Evolutionary conservation across 1,140 invertebrate species (phyloP).

Genomic region (Paraescarpia echinospica): DNA sequence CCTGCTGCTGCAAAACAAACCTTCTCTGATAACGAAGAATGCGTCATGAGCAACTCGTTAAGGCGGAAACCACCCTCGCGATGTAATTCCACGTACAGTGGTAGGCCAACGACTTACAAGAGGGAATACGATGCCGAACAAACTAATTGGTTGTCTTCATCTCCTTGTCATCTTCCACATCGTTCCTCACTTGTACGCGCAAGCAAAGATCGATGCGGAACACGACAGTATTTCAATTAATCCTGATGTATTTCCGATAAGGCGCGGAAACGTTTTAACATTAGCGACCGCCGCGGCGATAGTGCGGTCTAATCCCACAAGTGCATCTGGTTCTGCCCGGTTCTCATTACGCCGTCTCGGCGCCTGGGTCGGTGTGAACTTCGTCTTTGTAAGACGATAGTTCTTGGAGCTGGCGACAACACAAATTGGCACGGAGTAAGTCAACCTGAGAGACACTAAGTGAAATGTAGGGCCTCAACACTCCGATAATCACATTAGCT

Average conservation of each 20-base stretch:
- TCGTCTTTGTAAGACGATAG: background rate
- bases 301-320: background rate
- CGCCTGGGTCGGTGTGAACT: no score
- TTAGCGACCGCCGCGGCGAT: background rate
- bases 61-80: no score
- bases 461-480: background rate
- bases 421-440: background rate
- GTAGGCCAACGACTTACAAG: background rate
- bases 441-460: background rate
- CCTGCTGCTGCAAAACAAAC: no score
- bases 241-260: background rate
- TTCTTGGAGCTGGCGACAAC: background rate
- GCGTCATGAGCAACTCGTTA: no score
- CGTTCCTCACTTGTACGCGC: background rate
- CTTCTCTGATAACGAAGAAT: no score
- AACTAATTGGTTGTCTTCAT: background rate
- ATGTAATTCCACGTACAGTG: background rate
- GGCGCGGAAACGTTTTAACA: background rate
- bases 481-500: background rate
- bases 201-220: background rate
- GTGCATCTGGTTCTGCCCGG: background rate
- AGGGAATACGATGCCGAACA: background rate
- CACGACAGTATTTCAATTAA: background rate
- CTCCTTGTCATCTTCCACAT: background rate
- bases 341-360: background rate